These are phyloP conservation scores for Dermatemys mawii DNA, from an alignment of 2,113 vertebrate species.

Conservation along the genomic window DNA sequence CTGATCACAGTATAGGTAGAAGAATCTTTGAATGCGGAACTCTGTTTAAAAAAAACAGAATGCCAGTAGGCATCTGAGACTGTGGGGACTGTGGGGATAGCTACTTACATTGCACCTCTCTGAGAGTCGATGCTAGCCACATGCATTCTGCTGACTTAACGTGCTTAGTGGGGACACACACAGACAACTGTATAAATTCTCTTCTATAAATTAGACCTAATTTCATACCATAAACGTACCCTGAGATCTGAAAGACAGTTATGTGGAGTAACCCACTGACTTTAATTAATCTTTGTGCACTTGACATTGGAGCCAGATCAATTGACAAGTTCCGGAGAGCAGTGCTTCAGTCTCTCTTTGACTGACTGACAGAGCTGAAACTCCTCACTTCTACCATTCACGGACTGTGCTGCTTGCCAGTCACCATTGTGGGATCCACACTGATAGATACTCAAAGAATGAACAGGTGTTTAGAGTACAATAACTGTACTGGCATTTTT, in stretches of 20 bases:
- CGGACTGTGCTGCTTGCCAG: not conserved
- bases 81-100: too few relatives aligned
- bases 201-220: too few relatives aligned
- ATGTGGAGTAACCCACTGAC: not conserved
- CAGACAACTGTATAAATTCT: too few relatives aligned
- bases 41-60: too few relatives aligned
- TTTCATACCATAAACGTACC: too few relatives aligned
- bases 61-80: too few relatives aligned
- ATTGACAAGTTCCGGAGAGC: not conserved
- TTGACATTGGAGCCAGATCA: not conserved
- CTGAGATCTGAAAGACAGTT: not conserved
- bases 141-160: too few relatives aligned
- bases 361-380: not conserved
- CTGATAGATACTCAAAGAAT: not conserved
- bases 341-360: not conserved
- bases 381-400: not conserved
- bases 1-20: too few relatives aligned
- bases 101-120: too few relatives aligned
- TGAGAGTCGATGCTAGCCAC: too few relatives aligned
- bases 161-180: too few relatives aligned
- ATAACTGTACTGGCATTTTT: not conserved
- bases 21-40: too few relatives aligned
- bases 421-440: not conserved
- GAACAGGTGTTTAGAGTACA: fast-evolving
- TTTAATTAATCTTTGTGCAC: not conserved